Conservation (phyloP, 53 echinoderm and acorn worm genomes). For the Crossaster papposus region DNA sequence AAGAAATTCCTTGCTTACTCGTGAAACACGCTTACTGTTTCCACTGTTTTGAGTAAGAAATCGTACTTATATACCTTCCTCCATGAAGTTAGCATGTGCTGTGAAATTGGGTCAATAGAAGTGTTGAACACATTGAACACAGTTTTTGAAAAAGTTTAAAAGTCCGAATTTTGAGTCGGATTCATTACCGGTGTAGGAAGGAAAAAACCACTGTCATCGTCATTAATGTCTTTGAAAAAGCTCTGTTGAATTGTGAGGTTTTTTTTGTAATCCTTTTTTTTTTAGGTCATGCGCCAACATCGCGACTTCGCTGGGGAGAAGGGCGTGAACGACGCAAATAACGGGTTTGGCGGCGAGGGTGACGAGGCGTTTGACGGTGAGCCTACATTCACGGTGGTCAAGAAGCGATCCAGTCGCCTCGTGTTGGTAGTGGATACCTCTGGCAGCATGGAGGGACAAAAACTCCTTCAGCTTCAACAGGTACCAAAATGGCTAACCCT, state of each 20-base stretch:
- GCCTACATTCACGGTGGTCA: constrained; percentile 60
- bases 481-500: constrained; percentile 22
- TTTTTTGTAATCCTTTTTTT: neutral
- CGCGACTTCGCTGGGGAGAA: constrained; percentile 50
- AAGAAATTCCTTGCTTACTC: too few relatives aligned
- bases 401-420: constrained; percentile 27
- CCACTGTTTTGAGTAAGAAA: too few relatives aligned
- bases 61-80: too few relatives aligned
- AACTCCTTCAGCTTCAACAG: constrained; percentile 76
- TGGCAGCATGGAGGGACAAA: constrained; percentile 87
- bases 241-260: neutral
- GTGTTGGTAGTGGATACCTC: constrained; percentile 89
- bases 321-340: constrained; percentile 7
- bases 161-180: too few relatives aligned
- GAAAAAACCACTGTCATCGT: too few relatives aligned
- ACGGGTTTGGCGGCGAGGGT: constrained; percentile 1
- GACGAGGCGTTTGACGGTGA: neutral
- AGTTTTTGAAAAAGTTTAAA: too few relatives aligned
- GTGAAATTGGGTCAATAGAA: too few relatives aligned
- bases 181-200: too few relatives aligned
- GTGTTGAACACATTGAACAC: too few relatives aligned
- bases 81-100: too few relatives aligned
- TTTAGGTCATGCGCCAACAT: constrained; percentile 61
- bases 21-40: too few relatives aligned
- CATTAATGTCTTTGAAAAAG: too few relatives aligned